Conservation (phyloP, 2,888 invertebrate species). For the Chymomyza procnemis region DNA sequence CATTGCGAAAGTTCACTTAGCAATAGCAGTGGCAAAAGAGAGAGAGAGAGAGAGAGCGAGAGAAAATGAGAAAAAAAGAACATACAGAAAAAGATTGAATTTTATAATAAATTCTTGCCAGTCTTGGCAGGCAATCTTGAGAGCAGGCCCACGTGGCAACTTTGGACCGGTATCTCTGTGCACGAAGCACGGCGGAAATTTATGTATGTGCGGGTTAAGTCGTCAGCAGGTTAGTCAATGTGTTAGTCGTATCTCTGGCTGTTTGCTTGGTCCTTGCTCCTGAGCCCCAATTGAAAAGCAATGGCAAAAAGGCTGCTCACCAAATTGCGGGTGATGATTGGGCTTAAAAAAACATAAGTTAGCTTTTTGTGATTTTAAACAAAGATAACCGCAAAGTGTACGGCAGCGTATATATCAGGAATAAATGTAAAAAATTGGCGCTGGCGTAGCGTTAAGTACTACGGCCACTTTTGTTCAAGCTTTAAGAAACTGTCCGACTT, state of each 20-base stretch:
- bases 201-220: constrained; percentile 58
- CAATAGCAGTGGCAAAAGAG: background rate
- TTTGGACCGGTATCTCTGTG: constrained; percentile 30
- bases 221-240: constrained; percentile 54
- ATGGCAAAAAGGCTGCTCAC: too few relatives aligned
- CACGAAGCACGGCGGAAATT: constrained; percentile 43
- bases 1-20: constrained; percentile 49
- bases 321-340: too few relatives aligned
- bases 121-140: constrained; percentile 39
- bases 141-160: constrained; percentile 16
- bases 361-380: too few relatives aligned
- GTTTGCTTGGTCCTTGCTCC: background rate
- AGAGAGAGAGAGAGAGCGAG: background rate
- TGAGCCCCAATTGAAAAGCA: constrained; percentile 22
- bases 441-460: too few relatives aligned
- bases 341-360: too few relatives aligned
- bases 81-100: constrained; percentile 53
- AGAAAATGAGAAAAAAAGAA: background rate
- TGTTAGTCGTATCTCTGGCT: constrained; percentile 14
- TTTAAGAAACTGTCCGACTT: too few relatives aligned
- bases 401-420: too few relatives aligned
- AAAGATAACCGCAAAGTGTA: too few relatives aligned
- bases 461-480: too few relatives aligned
- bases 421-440: too few relatives aligned
- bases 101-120: constrained; percentile 63